Conservation (phyloP, 1,140 invertebrate species). For the Tenebrio molitor region DNA sequence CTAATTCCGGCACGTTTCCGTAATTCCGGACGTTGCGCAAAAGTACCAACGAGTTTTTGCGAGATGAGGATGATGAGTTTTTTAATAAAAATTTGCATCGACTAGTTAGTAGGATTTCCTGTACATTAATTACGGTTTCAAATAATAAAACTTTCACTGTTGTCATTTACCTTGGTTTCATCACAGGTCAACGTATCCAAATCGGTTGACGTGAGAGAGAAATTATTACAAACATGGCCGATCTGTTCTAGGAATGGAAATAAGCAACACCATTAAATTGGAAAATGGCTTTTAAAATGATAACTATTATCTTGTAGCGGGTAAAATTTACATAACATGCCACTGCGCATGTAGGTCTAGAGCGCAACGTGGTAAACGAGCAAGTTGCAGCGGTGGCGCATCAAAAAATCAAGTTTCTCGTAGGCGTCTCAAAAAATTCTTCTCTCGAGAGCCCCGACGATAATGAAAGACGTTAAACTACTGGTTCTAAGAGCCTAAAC, state of each 20-base stretch:
- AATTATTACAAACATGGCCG: conserved; percentile 17
- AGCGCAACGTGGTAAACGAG: background rate
- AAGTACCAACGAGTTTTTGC: background rate
- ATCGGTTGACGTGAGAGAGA: conserved; percentile 14
- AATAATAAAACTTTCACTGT: conserved; percentile 31
- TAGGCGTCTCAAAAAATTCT: too few relatives aligned
- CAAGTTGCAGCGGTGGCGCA: background rate
- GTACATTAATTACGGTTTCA: too few relatives aligned
- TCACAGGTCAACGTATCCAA: conserved; percentile 27
- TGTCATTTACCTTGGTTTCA: conserved; percentile 26
- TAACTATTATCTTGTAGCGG: conserved; percentile 5
- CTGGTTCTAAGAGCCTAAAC: too few relatives aligned
- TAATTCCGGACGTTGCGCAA: too few relatives aligned
- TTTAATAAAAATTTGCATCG: background rate
- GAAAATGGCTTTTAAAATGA: conserved; percentile 24
- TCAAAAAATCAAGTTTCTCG: too few relatives aligned
- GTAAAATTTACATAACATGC: conserved; percentile 14
- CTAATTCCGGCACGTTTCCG: conserved; percentile 9
- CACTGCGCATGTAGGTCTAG: conserved; percentile 14
- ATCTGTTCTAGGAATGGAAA: conserved; percentile 12
- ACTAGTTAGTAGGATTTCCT: too few relatives aligned
- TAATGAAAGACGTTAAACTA: too few relatives aligned
- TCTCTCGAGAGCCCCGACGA: too few relatives aligned
- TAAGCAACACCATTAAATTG: conserved; percentile 14
- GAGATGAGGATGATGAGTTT: background rate